A percentile compares a stretch with the other conserved stretches of the same genome.
phyloP scores from a whole-genome alignment of 2,888 invertebrate species.

The Hydroisotoma schaefferi region DNA sequence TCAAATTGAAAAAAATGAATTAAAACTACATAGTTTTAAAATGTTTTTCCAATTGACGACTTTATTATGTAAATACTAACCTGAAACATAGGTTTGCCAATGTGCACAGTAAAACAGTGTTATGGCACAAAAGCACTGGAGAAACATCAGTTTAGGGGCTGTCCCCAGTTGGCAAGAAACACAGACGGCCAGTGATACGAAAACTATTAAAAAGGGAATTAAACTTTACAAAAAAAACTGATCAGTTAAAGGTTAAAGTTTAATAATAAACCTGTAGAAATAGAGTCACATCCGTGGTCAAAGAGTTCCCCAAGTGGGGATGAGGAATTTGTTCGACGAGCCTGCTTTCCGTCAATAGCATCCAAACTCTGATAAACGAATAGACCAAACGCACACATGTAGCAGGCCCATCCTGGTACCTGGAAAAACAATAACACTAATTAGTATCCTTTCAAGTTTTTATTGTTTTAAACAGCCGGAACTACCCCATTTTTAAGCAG shows the following conservation, averaged over 20 bases:
- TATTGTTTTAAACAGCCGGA: no score
- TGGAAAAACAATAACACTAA: constrained; percentile 50
- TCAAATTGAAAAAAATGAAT: constrained; percentile 3
- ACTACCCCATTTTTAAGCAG: no score
- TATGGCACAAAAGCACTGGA: constrained; percentile 91
- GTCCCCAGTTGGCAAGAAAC: constrained; percentile 88
- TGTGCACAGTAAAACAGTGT: constrained; percentile 97
- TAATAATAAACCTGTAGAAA: constrained; percentile 69
- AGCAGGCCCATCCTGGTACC: constrained; percentile 89
- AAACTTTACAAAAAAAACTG: neutral
- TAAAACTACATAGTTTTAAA: no score
- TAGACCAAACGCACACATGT: constrained; percentile 85
- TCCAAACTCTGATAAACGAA: constrained; percentile 97
- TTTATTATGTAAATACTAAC: constrained; percentile 55
- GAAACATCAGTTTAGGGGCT: constrained; percentile 91
- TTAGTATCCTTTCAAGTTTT: no score
- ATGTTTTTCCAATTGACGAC: no score
- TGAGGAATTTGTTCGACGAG: constrained; percentile 85
- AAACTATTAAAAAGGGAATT: constrained; percentile 59
- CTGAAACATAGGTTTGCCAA: constrained; percentile 99
- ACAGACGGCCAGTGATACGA: constrained; percentile 94
- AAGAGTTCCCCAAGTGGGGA: constrained; percentile 91
- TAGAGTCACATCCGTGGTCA: constrained; percentile 98
- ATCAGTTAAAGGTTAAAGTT: neutral
- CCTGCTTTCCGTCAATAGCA: constrained; percentile 99